These are phyloP conservation scores for Myotis brandtii DNA, from an alignment of 2,113 vertebrate genomes.

Conservation along the genomic window DNA sequence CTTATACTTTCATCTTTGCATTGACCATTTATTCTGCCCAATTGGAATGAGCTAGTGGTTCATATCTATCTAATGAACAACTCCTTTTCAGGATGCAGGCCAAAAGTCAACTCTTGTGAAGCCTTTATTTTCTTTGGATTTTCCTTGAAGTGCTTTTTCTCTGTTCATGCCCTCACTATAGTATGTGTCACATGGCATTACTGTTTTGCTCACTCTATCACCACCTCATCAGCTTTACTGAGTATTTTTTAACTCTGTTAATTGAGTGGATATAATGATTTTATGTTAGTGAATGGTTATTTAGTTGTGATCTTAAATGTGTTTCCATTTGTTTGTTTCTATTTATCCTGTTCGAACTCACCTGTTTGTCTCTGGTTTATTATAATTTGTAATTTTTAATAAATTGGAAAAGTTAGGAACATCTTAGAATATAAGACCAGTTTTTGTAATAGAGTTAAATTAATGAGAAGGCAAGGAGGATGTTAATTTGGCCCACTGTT, in stretches of 20 bases:
- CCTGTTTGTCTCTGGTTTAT: constrained; percentile 8
- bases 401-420: constrained; percentile 8
- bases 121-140: constrained; percentile 14
- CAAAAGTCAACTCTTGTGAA: constrained; percentile 16
- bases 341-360: constrained; percentile 4
- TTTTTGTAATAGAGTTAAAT: constrained; percentile 56
- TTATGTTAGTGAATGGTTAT: constrained; percentile 27
- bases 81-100: background rate
- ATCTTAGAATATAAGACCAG: constrained; percentile 8
- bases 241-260: constrained; percentile 38
- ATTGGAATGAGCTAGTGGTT: background rate
- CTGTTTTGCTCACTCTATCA: background rate
- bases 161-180: background rate
- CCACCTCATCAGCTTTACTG: background rate
- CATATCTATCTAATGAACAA: background rate
- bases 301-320: constrained; percentile 21
- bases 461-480: background rate
- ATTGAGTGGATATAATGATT: background rate
- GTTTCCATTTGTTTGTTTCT: constrained; percentile 42
- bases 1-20: background rate
- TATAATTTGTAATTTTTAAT: constrained; percentile 14
- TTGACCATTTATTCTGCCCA: background rate
- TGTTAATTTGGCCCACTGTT: background rate
- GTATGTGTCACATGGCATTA: background rate
- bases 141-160: background rate